Evolutionary conservation across 1,140 invertebrate genomes (phyloP), one percentile per base, ranked within the genome.

Genomic region (Drosophila virilis): DNA sequence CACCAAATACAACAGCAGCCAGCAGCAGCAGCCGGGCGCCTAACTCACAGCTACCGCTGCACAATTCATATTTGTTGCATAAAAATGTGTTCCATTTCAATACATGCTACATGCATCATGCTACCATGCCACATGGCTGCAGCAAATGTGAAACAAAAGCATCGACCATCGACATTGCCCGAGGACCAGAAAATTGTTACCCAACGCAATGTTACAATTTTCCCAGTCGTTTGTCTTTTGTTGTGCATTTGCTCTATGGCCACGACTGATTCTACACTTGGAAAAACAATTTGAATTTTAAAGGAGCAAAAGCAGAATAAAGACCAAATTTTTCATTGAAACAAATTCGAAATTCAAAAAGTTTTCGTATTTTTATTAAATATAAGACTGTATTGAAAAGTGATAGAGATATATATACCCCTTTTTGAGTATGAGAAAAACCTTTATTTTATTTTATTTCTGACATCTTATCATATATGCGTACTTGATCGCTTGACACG

Each of bases 81-180:
- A 74, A 70, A 77, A 75, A 78, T 75, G 73, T 75, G 58, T 70
- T 75, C 72, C 74, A 75, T 75, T 78, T 75, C 76, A 65, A 72
- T 67, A 71, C 66, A 43, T 55, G 45, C 38, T 17, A 35, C 57
- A 60, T 68, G 22, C 17, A 33, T 22, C 58, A 69, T 61, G 55
- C 10, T 48, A 15, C 28, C 28, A 72, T 38, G 55, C 38, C 37
- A 37, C 46, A 74, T 67, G 45, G n/a, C 37, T 62, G 40, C 43
- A 40, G 45, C 55, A 68, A 59, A 68, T 68, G 55, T 33, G 13
- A 65, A 65, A 65, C 75, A 69, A 74, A 74, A 65, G 71, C 52
- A 59, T 51, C 42, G 42, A 35, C 15, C 58, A 35, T 48, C 58
- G 32, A 48, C 50, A 54, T 55, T 54, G 40, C 40, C 50, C 54